These are phyloP conservation scores for Pristionchus fissidentatus DNA, from an alignment of 2,888 invertebrate genomes.

Conservation along the genomic window DNA sequence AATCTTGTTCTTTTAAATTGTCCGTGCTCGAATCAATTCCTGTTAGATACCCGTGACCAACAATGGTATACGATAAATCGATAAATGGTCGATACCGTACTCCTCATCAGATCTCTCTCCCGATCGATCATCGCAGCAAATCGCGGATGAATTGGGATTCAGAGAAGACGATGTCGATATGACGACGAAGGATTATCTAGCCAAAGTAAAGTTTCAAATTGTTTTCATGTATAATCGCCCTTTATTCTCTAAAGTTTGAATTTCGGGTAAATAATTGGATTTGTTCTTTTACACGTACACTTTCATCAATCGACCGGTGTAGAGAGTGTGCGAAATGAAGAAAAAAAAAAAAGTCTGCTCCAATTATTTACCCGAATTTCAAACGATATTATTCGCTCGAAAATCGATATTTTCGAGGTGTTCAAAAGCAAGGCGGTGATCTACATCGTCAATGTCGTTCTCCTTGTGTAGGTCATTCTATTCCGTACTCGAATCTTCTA, in stretches of 20 bases:
- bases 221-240: neutral
- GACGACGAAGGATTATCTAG: neutral
- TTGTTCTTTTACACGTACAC: no score
- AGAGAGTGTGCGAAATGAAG: no score
- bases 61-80: neutral
- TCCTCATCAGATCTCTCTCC: neutral
- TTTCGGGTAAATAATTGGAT: no score
- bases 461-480: neutral
- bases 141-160: slow-evolving; percentile 34
- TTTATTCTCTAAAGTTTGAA: no score
- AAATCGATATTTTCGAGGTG: neutral
- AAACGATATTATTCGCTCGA: neutral
- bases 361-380: no score
- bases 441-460: slow-evolving; percentile 15
- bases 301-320: no score
- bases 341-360: no score
- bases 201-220: neutral
- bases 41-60: neutral
- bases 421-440: slow-evolving; percentile 2
- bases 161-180: slow-evolving; percentile 34
- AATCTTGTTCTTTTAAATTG: neutral
- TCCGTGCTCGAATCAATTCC: neutral
- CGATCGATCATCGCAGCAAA: neutral
- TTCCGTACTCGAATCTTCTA: no score
- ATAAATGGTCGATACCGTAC: neutral